Percentiles rank a stretch among this genome's conserved stretches.
Conservation (phyloP, 1,140 invertebrate species). For the Andricus grossulariae region DNA sequence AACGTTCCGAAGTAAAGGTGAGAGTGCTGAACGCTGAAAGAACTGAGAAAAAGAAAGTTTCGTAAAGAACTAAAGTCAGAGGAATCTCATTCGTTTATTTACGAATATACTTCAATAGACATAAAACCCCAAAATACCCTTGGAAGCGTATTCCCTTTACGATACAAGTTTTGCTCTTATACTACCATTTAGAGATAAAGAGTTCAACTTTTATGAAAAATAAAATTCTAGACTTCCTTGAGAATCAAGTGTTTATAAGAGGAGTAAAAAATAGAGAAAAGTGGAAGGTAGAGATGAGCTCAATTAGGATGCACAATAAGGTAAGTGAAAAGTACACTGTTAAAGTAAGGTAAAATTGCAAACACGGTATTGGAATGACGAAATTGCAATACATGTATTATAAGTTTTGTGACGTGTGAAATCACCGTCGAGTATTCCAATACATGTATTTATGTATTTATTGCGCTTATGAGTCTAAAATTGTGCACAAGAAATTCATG, state of each 20-base stretch:
- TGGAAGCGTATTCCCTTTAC: conserved; percentile 16
- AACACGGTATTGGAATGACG: too few relatives aligned
- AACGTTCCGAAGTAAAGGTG: conserved; percentile 15
- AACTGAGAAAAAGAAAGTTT: not conserved
- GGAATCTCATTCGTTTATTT: conserved; percentile 26
- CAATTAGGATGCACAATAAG: too few relatives aligned
- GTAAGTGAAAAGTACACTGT: too few relatives aligned
- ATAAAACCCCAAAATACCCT: conserved; percentile 20
- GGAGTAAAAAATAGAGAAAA: too few relatives aligned
- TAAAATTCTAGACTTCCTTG: conserved; percentile 3
- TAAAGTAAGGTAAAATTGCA: too few relatives aligned
- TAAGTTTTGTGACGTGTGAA: too few relatives aligned
- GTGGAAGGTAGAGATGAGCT: too few relatives aligned
- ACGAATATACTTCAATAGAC: conserved; percentile 23
- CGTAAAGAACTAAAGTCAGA: conserved; percentile 12
- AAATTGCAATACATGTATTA: too few relatives aligned
- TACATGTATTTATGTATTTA: too few relatives aligned
- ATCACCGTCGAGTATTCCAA: too few relatives aligned
- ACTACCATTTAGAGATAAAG: conserved; percentile 7
- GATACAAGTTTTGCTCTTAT: conserved; percentile 8
- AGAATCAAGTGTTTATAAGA: not conserved
- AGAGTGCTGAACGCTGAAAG: not conserved
- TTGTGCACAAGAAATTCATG: too few relatives aligned
- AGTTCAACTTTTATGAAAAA: conserved; percentile 5
- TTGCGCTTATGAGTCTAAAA: too few relatives aligned